Evolutionary conservation across 2,797 vertebrate species (phyloP).

Genomic region (Ptychobarbus kaznakovi): DNA sequence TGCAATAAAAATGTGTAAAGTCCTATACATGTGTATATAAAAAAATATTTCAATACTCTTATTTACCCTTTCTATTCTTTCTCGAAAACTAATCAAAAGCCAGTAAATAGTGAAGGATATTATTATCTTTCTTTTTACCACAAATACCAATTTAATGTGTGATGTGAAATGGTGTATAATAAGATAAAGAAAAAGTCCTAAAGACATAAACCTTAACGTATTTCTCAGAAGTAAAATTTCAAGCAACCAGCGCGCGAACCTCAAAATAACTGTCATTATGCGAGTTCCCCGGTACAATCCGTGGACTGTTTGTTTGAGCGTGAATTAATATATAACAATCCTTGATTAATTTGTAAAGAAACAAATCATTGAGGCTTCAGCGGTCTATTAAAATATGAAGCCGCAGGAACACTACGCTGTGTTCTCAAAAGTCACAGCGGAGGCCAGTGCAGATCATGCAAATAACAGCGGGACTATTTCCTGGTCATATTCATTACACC

Average conservation of each 20-base stretch:
- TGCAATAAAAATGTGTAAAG: too few species aligned
- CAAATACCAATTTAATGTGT: neutral
- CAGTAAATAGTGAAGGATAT: neutral
- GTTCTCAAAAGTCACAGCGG: slow-evolving; percentile 50
- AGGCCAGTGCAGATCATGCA: slow-evolving; percentile 68
- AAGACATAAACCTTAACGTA: neutral
- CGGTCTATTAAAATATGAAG: slow-evolving; percentile 47
- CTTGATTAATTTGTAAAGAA: slow-evolving; percentile 54
- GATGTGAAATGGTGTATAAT: neutral
- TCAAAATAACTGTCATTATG: neutral
- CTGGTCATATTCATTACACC: slow-evolving; percentile 59
- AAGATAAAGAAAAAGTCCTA: neutral
- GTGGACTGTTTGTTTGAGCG: neutral
- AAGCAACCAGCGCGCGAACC: neutral
- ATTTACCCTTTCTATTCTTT: neutral
- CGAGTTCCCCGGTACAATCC: neutral
- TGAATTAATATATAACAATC: slow-evolving; percentile 42
- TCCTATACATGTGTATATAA: neutral
- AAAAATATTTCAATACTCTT: neutral
- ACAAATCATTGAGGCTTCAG: slow-evolving; percentile 49
- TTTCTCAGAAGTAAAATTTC: neutral
- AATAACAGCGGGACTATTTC: slow-evolving; percentile 71
- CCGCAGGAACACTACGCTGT: slow-evolving; percentile 60
- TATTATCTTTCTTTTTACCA: neutral
- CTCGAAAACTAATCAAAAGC: neutral